Evolutionary conservation across 2,888 invertebrate species (phyloP).

Genomic region (Siphonodentalium dalli): DNA sequence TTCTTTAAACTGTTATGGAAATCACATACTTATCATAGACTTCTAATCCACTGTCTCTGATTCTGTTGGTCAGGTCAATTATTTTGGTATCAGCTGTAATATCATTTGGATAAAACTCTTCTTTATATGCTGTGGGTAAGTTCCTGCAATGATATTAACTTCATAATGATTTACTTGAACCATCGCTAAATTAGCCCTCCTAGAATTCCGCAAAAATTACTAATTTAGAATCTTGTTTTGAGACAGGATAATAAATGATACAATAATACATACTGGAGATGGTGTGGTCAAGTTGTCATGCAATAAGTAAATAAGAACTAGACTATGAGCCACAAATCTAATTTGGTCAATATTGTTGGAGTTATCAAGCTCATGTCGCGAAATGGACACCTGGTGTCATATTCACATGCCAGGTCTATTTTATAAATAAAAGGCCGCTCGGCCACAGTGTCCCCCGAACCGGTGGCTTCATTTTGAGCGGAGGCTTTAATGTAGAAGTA

Average conservation of each 20-base stretch:
- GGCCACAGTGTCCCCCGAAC: no score
- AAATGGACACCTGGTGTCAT: no score
- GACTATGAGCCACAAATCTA: no score
- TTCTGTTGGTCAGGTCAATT: conserved; percentile 48
- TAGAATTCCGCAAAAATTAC: background rate
- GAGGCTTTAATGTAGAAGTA: no score
- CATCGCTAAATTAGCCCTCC: background rate
- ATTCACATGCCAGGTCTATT: no score
- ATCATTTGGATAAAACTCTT: conserved; percentile 54
- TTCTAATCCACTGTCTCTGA: conserved; percentile 56
- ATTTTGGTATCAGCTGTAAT: conserved; percentile 40
- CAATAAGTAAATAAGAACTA: background rate
- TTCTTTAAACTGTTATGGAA: background rate
- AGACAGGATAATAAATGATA: background rate
- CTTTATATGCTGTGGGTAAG: conserved; percentile 50
- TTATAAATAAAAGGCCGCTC: no score
- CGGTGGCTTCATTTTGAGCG: no score
- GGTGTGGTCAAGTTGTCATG: background rate
- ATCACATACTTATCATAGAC: conserved; percentile 57
- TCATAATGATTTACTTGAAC: no score
- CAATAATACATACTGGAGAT: background rate
- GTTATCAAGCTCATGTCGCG: no score
- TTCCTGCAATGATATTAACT: conserved; percentile 44
- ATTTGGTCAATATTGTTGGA: no score
- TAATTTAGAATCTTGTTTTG: background rate